Evolutionary conservation across 2,888 invertebrate species (phyloP), one percentile per base, ranked within the genome.

Genomic region (Tachina lurida): DNA sequence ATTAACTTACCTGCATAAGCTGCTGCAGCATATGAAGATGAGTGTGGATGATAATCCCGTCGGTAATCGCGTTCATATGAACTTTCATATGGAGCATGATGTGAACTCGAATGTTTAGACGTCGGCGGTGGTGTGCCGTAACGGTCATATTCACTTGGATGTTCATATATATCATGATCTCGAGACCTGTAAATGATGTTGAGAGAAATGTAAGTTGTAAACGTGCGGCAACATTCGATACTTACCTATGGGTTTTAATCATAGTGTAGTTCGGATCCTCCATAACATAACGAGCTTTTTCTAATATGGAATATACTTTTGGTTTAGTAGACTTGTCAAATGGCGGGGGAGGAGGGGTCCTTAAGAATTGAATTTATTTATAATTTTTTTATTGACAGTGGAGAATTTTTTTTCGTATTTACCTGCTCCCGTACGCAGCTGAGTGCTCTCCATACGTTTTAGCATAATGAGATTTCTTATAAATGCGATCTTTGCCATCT

Each of bases 251-350:
- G 12, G 92, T 89, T 45, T 92, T 95, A 43, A 92, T 91, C 81
- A 91, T 90, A n/a, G 94, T 94, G 86, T 96, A 96, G 84, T 94
- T 95, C 12, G 91, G 91, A 88, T 96, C 95, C 91, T 97, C 96
- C 96, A 97, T 96, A 39, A 97, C 96, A 49, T 95, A 95, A 71
- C 97, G 94, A 0, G 97, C 97, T 74, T 96, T 94, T 92, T 97
- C 97, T 89, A 97, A 93, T 89, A 97, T 97, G 86, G 96, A 96
- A 93, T 97, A 95, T 81, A 97, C 96, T 93, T 97, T 97, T 68
- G 95, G 95, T 93, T 96, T 96, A 71, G 95, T 94, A 76, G 95
- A 89, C 78, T 90, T 89, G 10, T 89, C 89, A 75, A 89, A 89
- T 58, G 89, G 71, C 49, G 92, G 89, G 52, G 92, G 92, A 2